Evolutionary conservation across 92 coral and sea anemone genomes (phyloP).

Genomic region (Palythoa grandiflora): DNA sequence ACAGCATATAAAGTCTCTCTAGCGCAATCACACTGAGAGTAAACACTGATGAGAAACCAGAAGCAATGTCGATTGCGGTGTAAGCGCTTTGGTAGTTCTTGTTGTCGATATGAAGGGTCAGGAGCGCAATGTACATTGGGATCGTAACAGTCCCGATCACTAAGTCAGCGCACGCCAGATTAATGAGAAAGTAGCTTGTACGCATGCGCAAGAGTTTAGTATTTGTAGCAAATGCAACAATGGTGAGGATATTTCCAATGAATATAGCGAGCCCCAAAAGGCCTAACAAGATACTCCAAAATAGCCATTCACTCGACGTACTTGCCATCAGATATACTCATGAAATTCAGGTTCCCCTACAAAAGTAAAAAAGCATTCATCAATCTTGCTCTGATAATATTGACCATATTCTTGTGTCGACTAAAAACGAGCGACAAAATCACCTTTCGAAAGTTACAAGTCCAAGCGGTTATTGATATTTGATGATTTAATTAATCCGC

Average conservation of each 20-base stretch:
- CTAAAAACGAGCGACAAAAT: no score
- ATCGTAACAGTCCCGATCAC: not conserved
- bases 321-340: not conserved
- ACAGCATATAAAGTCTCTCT: conserved; percentile 59
- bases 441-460: no score
- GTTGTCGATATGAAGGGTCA: not conserved
- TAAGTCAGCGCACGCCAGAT: conserved; percentile 10
- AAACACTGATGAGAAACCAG: conserved; percentile 69
- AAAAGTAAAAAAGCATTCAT: not conserved
- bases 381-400: not conserved
- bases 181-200: conserved; percentile 9
- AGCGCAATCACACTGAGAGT: conserved; percentile 60
- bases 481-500: no score
- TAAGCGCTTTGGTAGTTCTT: conserved; percentile 15
- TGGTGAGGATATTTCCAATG: not conserved
- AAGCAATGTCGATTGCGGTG: conserved; percentile 62
- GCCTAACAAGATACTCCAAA: conserved; percentile 10
- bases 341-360: not conserved
- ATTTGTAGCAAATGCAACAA: not conserved
- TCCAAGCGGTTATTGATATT: no score
- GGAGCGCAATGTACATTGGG: conserved; percentile 28
- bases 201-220: conserved; percentile 4
- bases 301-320: not conserved
- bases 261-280: not conserved
- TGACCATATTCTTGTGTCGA: not conserved